Percentiles rank a stretch among this genome's conserved stretches.
Conservation (phyloP, 35 echinoderm and acorn worm genomes). For the Eucidaris tribuloides region DNA sequence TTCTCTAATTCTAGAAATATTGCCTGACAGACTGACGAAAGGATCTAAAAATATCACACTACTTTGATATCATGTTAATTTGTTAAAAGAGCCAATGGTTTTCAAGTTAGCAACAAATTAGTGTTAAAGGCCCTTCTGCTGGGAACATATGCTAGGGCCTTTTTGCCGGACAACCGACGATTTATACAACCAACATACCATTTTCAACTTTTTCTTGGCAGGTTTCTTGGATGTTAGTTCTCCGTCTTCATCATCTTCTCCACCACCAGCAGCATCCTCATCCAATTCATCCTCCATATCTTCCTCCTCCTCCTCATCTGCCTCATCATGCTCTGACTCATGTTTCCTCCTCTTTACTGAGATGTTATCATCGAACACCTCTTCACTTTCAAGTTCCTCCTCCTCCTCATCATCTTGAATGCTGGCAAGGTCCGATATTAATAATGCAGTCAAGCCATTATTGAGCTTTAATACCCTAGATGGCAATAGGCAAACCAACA, state of each 20-base stretch:
- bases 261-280: background rate
- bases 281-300: slow-evolving; percentile 37
- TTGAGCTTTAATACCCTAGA: slow-evolving; percentile 39
- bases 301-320: slow-evolving; percentile 3
- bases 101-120: too few species aligned
- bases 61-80: background rate
- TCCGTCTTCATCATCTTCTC: slow-evolving; percentile 36
- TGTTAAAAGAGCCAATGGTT: background rate
- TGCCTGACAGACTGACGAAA: background rate
- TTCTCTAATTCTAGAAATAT: too few species aligned
- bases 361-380: too few species aligned
- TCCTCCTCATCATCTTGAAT: background rate
- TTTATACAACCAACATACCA: slow-evolving; percentile 17
- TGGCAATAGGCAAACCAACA: background rate
- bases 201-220: slow-evolving; percentile 2
- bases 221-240: slow-evolving; percentile 1
- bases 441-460: slow-evolving; percentile 52
- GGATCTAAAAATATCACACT: background rate
- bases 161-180: background rate
- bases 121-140: too few species aligned
- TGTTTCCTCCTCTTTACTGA: background rate
- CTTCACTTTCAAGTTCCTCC: too few species aligned
- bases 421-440: slow-evolving; percentile 33
- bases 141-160: too few species aligned
- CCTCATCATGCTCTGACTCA: slow-evolving; percentile 15